phyloP scores from a whole-genome alignment of 1,140 invertebrate species.

The Drosophila pruinosa region DNA sequence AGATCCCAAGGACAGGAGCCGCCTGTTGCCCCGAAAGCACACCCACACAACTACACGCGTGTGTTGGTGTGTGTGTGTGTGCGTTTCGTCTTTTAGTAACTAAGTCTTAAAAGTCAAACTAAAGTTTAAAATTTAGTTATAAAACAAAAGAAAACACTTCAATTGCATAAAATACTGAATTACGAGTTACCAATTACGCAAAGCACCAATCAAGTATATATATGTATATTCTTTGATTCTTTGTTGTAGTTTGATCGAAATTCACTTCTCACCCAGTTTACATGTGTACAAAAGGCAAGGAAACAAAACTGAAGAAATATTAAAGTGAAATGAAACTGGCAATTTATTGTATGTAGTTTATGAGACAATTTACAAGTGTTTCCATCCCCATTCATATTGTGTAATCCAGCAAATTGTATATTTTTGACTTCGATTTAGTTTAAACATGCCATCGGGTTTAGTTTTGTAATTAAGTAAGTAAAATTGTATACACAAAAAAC shows the following conservation, averaged over 20 bases:
- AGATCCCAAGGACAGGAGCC: constrained; percentile 18
- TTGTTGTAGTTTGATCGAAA: constrained; percentile 25
- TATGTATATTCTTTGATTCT: constrained; percentile 54
- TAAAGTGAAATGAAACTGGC: constrained; percentile 27
- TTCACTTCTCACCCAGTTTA: constrained; percentile 55
- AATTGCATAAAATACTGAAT: constrained; percentile 36
- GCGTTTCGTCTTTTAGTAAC: constrained; percentile 50
- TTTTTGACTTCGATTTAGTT: constrained; percentile 73
- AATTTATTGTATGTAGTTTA: constrained; percentile 43
- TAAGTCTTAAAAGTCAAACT: constrained; percentile 79
- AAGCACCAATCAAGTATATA: constrained; percentile 44
- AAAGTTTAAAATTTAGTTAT: constrained; percentile 64
- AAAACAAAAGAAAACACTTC: constrained; percentile 27
- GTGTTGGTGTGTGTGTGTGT: constrained; percentile 20
- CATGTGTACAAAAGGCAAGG: constrained; percentile 56
- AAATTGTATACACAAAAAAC: constrained; percentile 33
- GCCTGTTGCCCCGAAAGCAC: constrained; percentile 33
- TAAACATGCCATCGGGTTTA: constrained; percentile 73
- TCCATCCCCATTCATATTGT: constrained; percentile 24
- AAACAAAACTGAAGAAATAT: constrained; percentile 4
- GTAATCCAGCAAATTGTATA: constrained; percentile 53
- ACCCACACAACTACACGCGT: constrained; percentile 1
- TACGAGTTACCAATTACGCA: constrained; percentile 25
- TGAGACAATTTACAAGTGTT: constrained; percentile 40
- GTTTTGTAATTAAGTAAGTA: constrained; percentile 61